phyloP scores from a whole-genome alignment of 2,113 vertebrate species.

The Otis tarda region DNA sequence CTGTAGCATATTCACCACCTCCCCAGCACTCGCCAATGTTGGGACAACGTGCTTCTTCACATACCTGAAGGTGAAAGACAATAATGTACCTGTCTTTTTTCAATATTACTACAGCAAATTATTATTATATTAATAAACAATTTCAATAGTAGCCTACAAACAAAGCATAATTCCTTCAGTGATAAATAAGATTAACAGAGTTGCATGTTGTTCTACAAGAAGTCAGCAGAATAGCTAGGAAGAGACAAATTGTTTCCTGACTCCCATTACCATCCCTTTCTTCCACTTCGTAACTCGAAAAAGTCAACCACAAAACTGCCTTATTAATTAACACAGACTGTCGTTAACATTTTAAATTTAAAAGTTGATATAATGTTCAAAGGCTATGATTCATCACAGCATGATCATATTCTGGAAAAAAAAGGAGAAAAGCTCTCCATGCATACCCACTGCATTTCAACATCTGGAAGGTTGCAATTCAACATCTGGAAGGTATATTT shows the following conservation, averaged over 20 bases:
- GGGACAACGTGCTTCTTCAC: slow-evolving; percentile 96
- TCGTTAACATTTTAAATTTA: not conserved
- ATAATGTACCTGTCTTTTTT: not conserved
- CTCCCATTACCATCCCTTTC: not conserved
- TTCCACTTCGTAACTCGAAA: not conserved
- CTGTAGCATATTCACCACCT: slow-evolving; percentile 91
- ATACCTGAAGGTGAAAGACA: slow-evolving; percentile 80
- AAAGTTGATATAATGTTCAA: not conserved
- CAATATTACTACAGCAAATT: not conserved
- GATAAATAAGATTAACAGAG: not conserved
- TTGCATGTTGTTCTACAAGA: not conserved
- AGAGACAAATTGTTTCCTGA: not conserved
- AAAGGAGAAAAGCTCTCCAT: not conserved
- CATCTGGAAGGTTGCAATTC: not conserved
- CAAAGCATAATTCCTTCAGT: not conserved
- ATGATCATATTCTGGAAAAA: not conserved
- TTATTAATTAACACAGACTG: not conserved
- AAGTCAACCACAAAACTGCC: not conserved
- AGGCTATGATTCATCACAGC: not conserved
- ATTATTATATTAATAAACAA: not conserved
- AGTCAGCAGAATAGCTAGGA: not conserved
- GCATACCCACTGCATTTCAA: not conserved
- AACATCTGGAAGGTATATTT: not conserved
- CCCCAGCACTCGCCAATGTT: slow-evolving; percentile 99
- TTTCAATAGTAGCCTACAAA: not conserved